Evolutionary conservation across 2,797 vertebrate species (phyloP).

Genomic region (Epinephelus awoara): DNA sequence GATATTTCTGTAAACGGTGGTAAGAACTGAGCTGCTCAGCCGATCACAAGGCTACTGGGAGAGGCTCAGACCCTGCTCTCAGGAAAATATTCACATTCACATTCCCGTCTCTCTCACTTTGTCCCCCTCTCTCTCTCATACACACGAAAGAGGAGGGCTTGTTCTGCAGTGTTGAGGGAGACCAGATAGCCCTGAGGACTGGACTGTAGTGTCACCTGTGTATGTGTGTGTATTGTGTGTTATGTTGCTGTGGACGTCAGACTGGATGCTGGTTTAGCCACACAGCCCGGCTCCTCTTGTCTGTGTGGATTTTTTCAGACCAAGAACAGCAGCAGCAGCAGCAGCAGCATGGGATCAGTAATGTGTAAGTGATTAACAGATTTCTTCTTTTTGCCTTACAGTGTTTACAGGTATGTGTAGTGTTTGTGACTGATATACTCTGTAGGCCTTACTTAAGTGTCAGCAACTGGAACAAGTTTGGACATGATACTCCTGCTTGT

Average conservation of each 20-base stretch:
- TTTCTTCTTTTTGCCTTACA: neutral
- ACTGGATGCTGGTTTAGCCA: slow-evolving; percentile 35
- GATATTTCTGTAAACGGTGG: slow-evolving; percentile 74
- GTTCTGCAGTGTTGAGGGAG: slow-evolving; percentile 14
- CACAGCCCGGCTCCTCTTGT: slow-evolving; percentile 3
- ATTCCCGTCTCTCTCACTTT: neutral
- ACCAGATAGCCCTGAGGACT: slow-evolving; percentile 13
- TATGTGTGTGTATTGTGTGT: slow-evolving; percentile 20
- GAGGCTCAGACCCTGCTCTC: slow-evolving; percentile 42
- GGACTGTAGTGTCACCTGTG: slow-evolving; percentile 25
- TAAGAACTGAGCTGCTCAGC: slow-evolving; percentile 61
- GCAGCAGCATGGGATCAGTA: slow-evolving; percentile 83
- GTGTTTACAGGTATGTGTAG: neutral
- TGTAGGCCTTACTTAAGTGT: neutral
- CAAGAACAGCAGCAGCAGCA: slow-evolving; percentile 10
- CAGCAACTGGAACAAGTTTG: neutral
- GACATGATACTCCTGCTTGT: neutral
- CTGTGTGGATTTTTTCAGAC: slow-evolving; percentile 46
- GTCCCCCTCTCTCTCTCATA: slow-evolving; percentile 9
- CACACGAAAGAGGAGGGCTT: slow-evolving; percentile 50
- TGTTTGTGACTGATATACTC: neutral
- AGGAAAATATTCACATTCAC: slow-evolving; percentile 12
- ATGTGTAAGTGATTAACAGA: slow-evolving; percentile 83
- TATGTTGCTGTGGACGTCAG: slow-evolving; percentile 25
- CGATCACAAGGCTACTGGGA: slow-evolving; percentile 62